A percentile compares a stretch with the other conserved stretches of the same genome.
These are phyloP conservation scores for Tamias sibiricus DNA, from an alignment of 2,113 vertebrate species.

Conservation along the genomic window DNA sequence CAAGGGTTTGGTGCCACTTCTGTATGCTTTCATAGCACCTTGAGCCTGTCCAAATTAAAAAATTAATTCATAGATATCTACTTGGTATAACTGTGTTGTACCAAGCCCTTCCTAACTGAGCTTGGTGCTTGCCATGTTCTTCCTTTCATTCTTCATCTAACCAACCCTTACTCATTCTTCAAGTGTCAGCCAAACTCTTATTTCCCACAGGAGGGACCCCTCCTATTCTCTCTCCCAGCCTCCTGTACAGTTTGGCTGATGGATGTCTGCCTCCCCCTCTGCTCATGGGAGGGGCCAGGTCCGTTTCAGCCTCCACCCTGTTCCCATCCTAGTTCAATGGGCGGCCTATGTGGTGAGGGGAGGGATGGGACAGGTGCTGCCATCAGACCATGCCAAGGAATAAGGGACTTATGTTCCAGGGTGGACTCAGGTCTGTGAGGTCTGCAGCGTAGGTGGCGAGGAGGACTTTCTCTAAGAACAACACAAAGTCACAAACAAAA, in stretches of 20 bases:
- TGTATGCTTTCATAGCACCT: neutral
- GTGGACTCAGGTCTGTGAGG: neutral
- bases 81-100: neutral
- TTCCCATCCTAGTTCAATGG: neutral
- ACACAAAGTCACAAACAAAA: neutral
- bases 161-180: neutral
- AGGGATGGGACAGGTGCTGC: neutral
- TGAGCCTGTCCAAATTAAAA: neutral
- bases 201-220: neutral
- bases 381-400: rapidly evolving
- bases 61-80: neutral
- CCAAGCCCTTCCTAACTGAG: neutral
- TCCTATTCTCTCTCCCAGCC: neutral
- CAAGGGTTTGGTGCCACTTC: neutral
- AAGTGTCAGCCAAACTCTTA: neutral
- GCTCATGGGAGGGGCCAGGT: neutral
- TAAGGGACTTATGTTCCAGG: neutral
- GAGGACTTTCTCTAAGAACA: neutral
- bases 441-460: neutral
- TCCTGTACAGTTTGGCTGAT: neutral
- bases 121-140: neutral
- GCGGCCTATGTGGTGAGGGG: neutral
- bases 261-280: too few species aligned
- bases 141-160: neutral
- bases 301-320: neutral